Conservation (phyloP, 2,888 invertebrate species). For the Drosophila mettleri region DNA sequence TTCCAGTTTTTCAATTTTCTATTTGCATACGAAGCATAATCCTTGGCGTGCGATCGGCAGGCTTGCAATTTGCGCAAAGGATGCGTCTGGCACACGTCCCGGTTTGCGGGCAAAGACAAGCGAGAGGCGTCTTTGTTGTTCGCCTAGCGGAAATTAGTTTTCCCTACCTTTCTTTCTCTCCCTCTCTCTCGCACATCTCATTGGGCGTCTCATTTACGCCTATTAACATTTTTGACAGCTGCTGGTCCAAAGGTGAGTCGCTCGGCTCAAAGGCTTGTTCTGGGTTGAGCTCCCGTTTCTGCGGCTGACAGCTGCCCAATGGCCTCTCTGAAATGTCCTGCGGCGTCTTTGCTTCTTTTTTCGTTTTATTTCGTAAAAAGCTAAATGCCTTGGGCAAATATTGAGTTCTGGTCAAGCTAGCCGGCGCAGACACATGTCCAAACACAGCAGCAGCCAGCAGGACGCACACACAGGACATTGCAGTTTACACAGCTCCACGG, state of each 20-base stretch:
- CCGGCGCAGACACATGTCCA: slow-evolving; percentile 67
- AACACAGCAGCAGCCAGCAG: slow-evolving; percentile 45
- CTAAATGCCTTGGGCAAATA: slow-evolving; percentile 65
- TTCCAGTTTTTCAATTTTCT: slow-evolving; percentile 25
- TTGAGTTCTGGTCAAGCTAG: slow-evolving; percentile 56
- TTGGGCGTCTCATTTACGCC: slow-evolving; percentile 79
- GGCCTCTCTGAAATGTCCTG: slow-evolving; percentile 53
- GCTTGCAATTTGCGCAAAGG: slow-evolving; percentile 59
- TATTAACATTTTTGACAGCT: slow-evolving; percentile 72
- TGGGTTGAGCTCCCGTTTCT: slow-evolving; percentile 18
- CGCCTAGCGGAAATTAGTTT: slow-evolving; percentile 71
- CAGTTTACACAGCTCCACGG: slow-evolving; percentile 66
- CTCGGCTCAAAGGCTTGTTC: slow-evolving; percentile 66
- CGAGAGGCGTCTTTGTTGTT: slow-evolving; percentile 45
- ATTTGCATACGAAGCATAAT: slow-evolving; percentile 67
- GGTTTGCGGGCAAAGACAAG: slow-evolving; percentile 41
- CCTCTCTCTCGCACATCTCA: slow-evolving; percentile 25
- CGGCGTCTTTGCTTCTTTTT: slow-evolving; percentile 41
- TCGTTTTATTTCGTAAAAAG: slow-evolving; percentile 17
- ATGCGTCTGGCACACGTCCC: slow-evolving; percentile 73
- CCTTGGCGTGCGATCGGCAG: slow-evolving; percentile 54
- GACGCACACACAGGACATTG: slow-evolving; percentile 54
- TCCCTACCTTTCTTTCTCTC: slow-evolving; percentile 25
- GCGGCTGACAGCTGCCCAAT: slow-evolving; percentile 70
- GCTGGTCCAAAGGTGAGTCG: slow-evolving; percentile 68